Conservation (phyloP, 2,888 invertebrate species). For the Strigamia transsilvanica region DNA sequence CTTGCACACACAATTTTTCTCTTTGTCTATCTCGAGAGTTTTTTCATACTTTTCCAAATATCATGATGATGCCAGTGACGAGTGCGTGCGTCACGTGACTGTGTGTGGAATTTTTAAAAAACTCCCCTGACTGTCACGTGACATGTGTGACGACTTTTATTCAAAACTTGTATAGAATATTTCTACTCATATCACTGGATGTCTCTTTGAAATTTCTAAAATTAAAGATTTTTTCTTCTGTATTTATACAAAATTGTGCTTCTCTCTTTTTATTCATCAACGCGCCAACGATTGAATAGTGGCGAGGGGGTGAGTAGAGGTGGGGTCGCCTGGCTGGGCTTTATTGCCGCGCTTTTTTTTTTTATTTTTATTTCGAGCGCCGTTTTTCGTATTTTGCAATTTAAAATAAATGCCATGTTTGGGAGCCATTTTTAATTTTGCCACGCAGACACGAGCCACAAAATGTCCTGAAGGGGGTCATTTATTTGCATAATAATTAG, state of each 20-base stretch:
- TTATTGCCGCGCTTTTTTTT: constrained; percentile 13
- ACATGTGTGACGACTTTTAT: constrained; percentile 44
- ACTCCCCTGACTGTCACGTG: constrained; percentile 43
- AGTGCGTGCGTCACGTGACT: constrained; percentile 49
- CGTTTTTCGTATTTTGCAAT: constrained; percentile 53
- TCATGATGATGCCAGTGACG: constrained; percentile 49
- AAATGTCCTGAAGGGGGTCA: constrained; percentile 54
- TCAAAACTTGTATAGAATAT: constrained; percentile 56
- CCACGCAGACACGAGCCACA: constrained; percentile 52
- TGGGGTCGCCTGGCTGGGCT: constrained; percentile 30
- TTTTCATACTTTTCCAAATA: constrained; percentile 49
- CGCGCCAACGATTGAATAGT: constrained; percentile 8
- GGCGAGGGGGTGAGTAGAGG: neutral
- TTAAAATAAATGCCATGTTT: constrained; percentile 53
- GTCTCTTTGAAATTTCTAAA: constrained; percentile 57
- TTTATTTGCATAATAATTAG: constrained; percentile 54
- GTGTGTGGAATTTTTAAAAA: constrained; percentile 48
- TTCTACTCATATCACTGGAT: constrained; percentile 58
- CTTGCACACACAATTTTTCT: constrained; percentile 46
- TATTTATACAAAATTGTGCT: constrained; percentile 54
- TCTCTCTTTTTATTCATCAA: constrained; percentile 48
- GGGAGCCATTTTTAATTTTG: constrained; percentile 54
- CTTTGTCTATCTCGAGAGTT: constrained; percentile 49
- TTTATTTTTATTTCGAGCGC: neutral
- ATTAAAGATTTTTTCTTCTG: constrained; percentile 55